Evolutionary conservation across 2,888 invertebrate genomes (phyloP), one percentile per base, ranked within the genome.

Genomic region (Crioceris asparagi): DNA sequence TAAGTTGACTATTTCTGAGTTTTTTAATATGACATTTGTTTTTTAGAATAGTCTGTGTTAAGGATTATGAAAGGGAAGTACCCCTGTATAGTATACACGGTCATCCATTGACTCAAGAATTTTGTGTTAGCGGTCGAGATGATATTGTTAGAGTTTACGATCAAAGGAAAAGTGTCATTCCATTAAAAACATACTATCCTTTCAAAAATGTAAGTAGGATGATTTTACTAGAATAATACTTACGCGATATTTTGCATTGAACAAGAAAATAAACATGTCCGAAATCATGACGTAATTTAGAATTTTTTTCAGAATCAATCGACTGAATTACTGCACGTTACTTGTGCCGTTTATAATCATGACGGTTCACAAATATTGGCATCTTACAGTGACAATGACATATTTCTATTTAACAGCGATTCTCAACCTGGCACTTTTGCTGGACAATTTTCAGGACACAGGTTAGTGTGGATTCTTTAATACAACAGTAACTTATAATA

Each of bases 311-410:
- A n/a, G n/a, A n/a, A n/a, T n/a, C n/a, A n/a, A n/a, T n/a, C n/a
- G n/a, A n/a, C n/a, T n/a, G n/a, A n/a, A n/a, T n/a, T n/a, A n/a
- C n/a, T 71, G 10, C 83, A 88, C 58, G 76, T 94, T 2, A 93
- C 94, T 0, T 87, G 86, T 56, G 87, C 88, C 5, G 79, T 90
- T 2, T 96, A 88, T 66, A 94, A 87, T 65, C 79, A 87, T 66
- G 80, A 86, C 63, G 94, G 94, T 29, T 75, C 82, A 34, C 90
- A 93, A 69, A 79, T 96, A 35, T 68, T 96, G 8, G 92, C 85
- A n/a, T 86, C 90, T 0, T 94, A 93, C 62, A 92, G 87, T 62
- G 90, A 93, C 58, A 91, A 91, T 44, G 84, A 88, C 52, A 84
- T 96, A 48, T 94, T 88, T 65, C 68, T 93, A 23, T 94, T 91